Conservation (phyloP, 2,797 vertebrate genomes). For the Sus cebifrons region DNA sequence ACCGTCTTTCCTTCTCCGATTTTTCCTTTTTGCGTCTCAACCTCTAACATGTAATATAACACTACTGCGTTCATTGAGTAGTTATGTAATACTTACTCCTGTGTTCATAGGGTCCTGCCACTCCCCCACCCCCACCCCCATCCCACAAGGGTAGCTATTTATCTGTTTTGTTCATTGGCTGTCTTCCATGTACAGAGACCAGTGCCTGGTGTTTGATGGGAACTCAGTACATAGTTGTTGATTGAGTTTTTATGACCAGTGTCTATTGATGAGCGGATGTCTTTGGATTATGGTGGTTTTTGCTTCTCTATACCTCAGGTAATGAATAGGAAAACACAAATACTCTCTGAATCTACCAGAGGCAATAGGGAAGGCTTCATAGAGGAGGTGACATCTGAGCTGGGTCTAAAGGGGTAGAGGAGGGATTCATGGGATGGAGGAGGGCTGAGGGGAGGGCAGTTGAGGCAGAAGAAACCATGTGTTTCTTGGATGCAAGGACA, state of each 20-base stretch:
- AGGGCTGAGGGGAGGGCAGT: background rate
- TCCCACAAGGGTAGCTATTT: no score
- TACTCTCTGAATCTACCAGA: background rate
- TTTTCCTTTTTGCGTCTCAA: background rate
- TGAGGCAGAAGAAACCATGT: background rate
- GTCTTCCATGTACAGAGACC: background rate
- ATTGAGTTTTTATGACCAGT: background rate
- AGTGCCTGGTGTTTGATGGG: background rate
- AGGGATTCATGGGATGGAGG: background rate
- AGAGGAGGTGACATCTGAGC: background rate
- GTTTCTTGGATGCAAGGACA: background rate
- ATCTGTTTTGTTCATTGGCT: background rate
- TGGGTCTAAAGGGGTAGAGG: background rate
- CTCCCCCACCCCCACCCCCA: accelerated
- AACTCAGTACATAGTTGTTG: background rate
- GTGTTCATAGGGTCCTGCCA: background rate
- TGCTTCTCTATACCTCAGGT: background rate
- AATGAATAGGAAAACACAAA: background rate
- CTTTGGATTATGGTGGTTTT: background rate
- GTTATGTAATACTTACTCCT: background rate
- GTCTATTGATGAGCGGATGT: background rate
- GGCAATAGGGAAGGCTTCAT: background rate
- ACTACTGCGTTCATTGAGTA: background rate
- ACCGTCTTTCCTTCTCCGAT: background rate
- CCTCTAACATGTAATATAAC: background rate